Evolutionary conservation across 2,888 invertebrate species (phyloP).

Genomic region (Synergus gifuensis): DNA sequence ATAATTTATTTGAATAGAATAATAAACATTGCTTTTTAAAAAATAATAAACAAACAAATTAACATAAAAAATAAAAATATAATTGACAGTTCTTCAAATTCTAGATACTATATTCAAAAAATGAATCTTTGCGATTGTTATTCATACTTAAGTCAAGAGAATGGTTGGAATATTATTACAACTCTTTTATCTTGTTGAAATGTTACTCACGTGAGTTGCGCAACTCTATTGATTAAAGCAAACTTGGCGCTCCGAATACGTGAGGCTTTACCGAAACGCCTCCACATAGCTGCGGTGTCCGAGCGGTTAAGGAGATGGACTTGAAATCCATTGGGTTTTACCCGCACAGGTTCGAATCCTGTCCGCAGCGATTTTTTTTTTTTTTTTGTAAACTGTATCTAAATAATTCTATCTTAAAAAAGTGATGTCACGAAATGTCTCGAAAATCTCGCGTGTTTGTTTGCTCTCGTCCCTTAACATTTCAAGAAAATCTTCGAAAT

Average conservation of each 20-base stretch:
- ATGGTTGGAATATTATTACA: background rate
- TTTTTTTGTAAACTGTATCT: background rate
- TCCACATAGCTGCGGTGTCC: conserved; percentile 74
- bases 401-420: too few species aligned
- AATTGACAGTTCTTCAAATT: too few species aligned
- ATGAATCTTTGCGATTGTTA: background rate
- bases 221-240: background rate
- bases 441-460: too few species aligned
- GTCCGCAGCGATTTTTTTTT: conserved; percentile 75
- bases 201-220: background rate
- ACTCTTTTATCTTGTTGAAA: background rate
- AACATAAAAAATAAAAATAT: too few species aligned
- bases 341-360: conserved; percentile 78
- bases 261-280: conserved; percentile 46
- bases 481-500: too few species aligned
- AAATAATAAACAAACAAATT: too few species aligned
- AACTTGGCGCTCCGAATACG: background rate
- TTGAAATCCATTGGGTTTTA: conserved; percentile 77
- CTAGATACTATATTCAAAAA: background rate
- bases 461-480: too few species aligned
- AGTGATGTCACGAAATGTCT: too few species aligned
- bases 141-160: background rate
- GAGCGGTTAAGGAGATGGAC: conserved; percentile 78
- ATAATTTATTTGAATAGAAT: too few species aligned
- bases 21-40: too few species aligned